A percentile compares a stretch with the other conserved stretches of the same genome.
Conservation (phyloP, 1,140 invertebrate genomes). For the Lepidurus arcticus region DNA sequence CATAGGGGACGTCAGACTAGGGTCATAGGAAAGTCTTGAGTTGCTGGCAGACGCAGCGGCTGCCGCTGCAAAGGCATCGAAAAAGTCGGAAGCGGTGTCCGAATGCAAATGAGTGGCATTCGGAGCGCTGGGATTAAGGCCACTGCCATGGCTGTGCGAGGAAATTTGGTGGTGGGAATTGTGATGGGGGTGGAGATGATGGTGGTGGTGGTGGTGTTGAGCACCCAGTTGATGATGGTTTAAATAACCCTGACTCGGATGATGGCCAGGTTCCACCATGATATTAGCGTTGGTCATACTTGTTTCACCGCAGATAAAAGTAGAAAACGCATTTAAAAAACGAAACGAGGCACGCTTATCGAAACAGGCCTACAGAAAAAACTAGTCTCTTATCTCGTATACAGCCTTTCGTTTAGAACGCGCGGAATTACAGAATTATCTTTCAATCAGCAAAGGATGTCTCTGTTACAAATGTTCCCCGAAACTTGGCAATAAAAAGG, state of each 20-base stretch:
- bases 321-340: background rate
- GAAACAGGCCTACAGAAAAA: background rate
- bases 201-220: conserved; percentile 9
- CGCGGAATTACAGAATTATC: background rate
- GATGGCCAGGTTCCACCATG: conserved; percentile 17
- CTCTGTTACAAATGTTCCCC: background rate
- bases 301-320: background rate
- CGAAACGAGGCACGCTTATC: background rate
- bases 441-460: background rate
- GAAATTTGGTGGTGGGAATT: background rate
- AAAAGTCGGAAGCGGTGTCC: conserved; percentile 8
- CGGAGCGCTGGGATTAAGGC: background rate
- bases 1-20: background rate
- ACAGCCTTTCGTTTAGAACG: background rate
- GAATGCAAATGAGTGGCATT: background rate
- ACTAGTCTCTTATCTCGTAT: background rate
- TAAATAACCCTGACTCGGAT: background rate
- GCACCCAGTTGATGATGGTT: background rate
- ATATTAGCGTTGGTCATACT: conserved; percentile 4
- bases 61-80: conserved; percentile 15
- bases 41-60: background rate
- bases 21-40: background rate
- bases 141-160: background rate
- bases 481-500: background rate
- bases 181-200: background rate